Conservation (phyloP, 2,888 invertebrate genomes). For the Tridacna gigas region DNA sequence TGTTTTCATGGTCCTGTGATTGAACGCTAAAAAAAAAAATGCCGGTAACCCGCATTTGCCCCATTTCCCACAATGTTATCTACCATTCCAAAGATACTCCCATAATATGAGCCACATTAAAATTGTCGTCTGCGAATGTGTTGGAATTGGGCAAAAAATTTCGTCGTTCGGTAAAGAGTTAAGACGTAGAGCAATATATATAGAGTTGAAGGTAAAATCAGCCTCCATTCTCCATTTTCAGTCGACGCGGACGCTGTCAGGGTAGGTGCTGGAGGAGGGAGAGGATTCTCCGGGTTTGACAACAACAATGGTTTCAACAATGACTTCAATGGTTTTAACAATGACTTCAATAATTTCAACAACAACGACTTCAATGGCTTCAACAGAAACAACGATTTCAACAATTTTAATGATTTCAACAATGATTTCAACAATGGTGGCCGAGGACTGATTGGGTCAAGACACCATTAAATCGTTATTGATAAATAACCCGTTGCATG, state of each 20-base stretch:
- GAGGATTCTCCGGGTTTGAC: background rate
- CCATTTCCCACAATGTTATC: too few species aligned
- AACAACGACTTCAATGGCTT: constrained; percentile 30
- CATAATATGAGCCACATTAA: too few species aligned
- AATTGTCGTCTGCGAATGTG: too few species aligned
- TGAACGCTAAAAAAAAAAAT: too few species aligned
- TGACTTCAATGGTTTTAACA: constrained; percentile 14
- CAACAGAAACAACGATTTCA: background rate
- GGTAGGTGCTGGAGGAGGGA: constrained; percentile 16
- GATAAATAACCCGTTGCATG: background rate
- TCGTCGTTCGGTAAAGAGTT: too few species aligned
- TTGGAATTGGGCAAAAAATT: too few species aligned
- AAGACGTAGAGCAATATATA: too few species aligned
- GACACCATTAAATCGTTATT: background rate
- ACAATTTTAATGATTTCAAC: constrained; percentile 16
- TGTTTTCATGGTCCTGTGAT: too few species aligned
- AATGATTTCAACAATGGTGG: constrained; percentile 29
- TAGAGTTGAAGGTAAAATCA: background rate
- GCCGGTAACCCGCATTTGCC: too few species aligned
- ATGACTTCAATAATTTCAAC: constrained; percentile 14
- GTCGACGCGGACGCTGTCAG: constrained; percentile 35
- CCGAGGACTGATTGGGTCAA: background rate
- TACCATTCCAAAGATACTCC: too few species aligned
- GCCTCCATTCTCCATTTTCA: constrained; percentile 18
- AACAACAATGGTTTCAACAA: constrained; percentile 29